Evolutionary conservation across 1,140 invertebrate species (phyloP).

Genomic region (Oppia nitens): DNA sequence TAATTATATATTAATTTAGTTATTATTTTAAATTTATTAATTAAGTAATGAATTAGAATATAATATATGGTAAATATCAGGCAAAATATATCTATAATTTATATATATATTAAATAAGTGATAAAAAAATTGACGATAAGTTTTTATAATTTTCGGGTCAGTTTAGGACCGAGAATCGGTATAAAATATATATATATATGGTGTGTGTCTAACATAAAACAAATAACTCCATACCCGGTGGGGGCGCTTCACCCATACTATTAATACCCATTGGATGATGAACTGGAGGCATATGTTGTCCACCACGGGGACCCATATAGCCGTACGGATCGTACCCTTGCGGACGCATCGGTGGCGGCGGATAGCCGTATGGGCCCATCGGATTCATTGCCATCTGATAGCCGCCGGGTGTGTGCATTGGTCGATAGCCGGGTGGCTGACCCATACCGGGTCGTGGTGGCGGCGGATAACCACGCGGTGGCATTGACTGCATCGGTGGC

Average conservation of each 20-base stretch:
- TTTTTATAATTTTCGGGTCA: too few species aligned
- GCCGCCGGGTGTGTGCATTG: not conserved
- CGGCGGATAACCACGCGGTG: not conserved
- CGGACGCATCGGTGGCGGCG: not conserved
- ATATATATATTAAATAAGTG: too few species aligned
- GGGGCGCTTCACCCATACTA: not conserved
- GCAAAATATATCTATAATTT: too few species aligned
- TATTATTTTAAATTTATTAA: too few species aligned
- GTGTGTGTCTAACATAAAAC: too few species aligned
- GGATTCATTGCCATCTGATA: not conserved
- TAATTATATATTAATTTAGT: too few species aligned
- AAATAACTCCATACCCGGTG: not conserved
- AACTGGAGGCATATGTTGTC: not conserved
- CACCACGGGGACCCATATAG: not conserved
- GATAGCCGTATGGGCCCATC: not conserved
- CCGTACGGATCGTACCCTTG: not conserved
- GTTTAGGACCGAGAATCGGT: too few species aligned
- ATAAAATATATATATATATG: too few species aligned
- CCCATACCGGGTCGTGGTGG: not conserved
- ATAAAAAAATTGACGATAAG: too few species aligned
- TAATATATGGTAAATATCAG: too few species aligned
- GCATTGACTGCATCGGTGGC: not conserved
- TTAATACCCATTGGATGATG: not conserved
- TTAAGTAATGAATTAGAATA: too few species aligned
- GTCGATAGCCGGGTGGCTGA: not conserved